These are phyloP conservation scores for Conchocele bisecta DNA, from an alignment of 2,888 invertebrate genomes.

Conservation along the genomic window DNA sequence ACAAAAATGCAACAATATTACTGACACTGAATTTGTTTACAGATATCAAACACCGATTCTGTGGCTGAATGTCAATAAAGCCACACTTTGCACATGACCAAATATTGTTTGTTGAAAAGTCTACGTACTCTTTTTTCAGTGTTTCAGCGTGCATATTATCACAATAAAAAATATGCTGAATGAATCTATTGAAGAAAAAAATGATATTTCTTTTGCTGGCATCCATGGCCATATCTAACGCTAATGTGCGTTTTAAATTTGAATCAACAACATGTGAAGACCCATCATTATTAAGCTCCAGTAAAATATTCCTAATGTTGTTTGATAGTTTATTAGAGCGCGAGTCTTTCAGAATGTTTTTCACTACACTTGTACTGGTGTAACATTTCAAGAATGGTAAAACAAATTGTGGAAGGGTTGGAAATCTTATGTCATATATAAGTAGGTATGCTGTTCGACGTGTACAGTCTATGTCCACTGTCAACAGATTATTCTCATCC, in stretches of 20 bases:
- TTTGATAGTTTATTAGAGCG: too few relatives aligned
- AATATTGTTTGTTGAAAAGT: background rate
- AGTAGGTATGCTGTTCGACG: background rate
- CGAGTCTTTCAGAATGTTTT: background rate
- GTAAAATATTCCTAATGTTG: background rate
- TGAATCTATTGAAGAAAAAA: background rate
- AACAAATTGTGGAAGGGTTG: background rate
- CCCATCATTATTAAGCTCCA: background rate
- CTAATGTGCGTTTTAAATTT: background rate
- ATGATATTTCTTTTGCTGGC: background rate
- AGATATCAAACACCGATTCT: background rate
- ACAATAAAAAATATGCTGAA: background rate
- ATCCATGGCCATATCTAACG: background rate
- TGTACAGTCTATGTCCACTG: background rate
- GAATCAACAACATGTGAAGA: background rate
- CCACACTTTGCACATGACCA: slow-evolving; percentile 1
- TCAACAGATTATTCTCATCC: background rate
- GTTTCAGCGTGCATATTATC: background rate
- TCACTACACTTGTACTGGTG: background rate
- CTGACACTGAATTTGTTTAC: background rate
- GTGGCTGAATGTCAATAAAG: slow-evolving; percentile 1
- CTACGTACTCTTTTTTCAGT: background rate
- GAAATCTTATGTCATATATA: background rate
- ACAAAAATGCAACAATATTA: background rate
- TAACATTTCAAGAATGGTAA: background rate